Conservation (phyloP, 2,113 vertebrate species). For the Emydura subglobosa region DNA sequence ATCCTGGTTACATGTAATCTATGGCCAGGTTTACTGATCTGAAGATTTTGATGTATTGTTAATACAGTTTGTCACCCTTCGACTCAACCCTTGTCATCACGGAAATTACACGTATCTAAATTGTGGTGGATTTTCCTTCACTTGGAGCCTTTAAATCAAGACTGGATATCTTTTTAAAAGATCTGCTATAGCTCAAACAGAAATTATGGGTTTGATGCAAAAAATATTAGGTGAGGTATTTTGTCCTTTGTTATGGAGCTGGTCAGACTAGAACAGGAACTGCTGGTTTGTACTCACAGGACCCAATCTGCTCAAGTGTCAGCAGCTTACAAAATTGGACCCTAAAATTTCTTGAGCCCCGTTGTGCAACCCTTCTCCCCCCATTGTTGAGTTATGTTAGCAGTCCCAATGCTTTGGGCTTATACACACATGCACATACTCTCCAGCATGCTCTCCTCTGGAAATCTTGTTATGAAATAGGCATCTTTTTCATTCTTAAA, state of each 20-base stretch:
- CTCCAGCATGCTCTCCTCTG: not conserved
- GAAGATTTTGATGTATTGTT: not conserved
- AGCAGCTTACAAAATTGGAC: not conserved
- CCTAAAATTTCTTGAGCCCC: not conserved
- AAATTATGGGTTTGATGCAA: not conserved
- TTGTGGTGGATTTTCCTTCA: not conserved
- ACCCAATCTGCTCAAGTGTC: not conserved
- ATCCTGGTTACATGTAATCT: not conserved
- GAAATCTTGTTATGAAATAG: not conserved
- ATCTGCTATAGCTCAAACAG: not conserved
- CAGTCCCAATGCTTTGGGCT: not conserved
- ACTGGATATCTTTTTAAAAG: not conserved
- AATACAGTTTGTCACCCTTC: not conserved
- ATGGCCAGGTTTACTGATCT: not conserved
- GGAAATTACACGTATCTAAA: not conserved
- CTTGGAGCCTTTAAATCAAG: not conserved
- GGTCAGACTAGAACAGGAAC: not conserved
- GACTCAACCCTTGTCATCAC: not conserved
- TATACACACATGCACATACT: not conserved
- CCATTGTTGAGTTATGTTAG: not conserved
- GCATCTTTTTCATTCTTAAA: not conserved
- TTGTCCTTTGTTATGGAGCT: not conserved
- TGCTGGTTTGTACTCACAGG: not conserved
- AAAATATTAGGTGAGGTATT: not conserved
- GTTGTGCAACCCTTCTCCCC: not conserved